These are phyloP conservation scores for Chelidonichthys spinosus DNA, from an alignment of 2,797 vertebrate genomes.

Conservation along the genomic window DNA sequence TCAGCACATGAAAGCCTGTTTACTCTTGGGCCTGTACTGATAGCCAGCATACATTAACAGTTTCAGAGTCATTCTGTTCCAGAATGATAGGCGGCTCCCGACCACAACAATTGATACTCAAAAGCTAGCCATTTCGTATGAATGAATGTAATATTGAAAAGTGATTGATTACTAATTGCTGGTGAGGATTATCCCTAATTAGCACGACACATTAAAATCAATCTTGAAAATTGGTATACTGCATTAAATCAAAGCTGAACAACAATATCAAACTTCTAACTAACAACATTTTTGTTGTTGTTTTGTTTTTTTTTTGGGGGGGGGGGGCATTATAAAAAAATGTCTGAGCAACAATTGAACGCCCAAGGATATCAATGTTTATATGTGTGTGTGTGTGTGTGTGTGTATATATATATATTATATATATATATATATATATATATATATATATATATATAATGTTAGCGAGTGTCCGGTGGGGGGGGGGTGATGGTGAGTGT, in stretches of 20 bases:
- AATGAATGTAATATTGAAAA: background rate
- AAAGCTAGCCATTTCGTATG: background rate
- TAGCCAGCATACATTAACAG: background rate
- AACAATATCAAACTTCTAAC: too few species aligned
- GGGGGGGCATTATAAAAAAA: too few species aligned
- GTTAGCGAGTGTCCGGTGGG: too few species aligned
- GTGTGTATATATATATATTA: too few species aligned
- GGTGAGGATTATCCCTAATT: background rate
- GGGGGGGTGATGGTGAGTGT: too few species aligned
- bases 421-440: too few species aligned
- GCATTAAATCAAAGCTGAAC: background rate
- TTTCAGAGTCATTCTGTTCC: background rate
- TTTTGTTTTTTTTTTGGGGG: too few species aligned
- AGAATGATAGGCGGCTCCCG: background rate
- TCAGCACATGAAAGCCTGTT: background rate
- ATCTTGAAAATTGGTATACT: background rate
- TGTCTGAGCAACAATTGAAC: too few species aligned
- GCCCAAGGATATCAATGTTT: too few species aligned
- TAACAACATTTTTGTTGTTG: too few species aligned
- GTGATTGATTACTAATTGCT: background rate
- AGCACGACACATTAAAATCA: background rate
- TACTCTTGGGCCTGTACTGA: background rate
- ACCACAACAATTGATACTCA: background rate
- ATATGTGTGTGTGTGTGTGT: too few species aligned
- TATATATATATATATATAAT: too few species aligned